Evolutionary conservation across 2,113 vertebrate species (phyloP).

Genomic region (Clarias magur): DNA sequence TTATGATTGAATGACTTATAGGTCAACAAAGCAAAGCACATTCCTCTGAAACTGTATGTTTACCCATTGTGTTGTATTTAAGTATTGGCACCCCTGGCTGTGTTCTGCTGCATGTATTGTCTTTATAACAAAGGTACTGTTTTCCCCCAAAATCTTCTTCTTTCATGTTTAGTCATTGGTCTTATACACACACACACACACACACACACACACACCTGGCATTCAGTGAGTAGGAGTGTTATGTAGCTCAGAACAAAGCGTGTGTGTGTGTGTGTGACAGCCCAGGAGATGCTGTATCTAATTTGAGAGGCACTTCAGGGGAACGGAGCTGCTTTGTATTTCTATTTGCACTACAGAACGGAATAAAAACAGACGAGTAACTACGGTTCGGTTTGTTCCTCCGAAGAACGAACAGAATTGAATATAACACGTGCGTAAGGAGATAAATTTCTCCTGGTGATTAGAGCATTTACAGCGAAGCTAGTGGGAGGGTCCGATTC

Average conservation of each 20-base stretch:
- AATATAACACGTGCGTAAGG: background rate
- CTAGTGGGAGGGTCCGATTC: constrained; percentile 10
- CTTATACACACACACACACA: constrained; percentile 11
- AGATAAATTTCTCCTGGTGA: constrained; percentile 8
- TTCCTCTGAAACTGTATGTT: no score
- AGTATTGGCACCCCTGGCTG: background rate
- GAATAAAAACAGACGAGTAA: background rate
- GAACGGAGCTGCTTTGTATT: background rate
- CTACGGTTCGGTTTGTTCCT: constrained; percentile 4
- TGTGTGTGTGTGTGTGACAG: background rate
- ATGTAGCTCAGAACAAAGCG: background rate
- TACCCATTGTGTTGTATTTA: background rate
- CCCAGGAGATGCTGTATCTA: background rate
- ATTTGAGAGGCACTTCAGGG: background rate
- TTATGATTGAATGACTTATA: no score
- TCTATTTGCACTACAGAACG: background rate
- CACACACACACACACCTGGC: constrained; percentile 36
- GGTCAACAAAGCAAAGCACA: no score
- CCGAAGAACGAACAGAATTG: constrained; percentile 22
- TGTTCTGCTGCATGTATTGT: background rate
- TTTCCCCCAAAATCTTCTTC: background rate
- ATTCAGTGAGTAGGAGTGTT: background rate
- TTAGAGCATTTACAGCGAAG: constrained; percentile 12
- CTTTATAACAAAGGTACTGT: background rate
- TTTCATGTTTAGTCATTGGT: background rate